Base-by-base conservation (phyloP, 2,113 vertebrate species). In the Uropsilus gracilis region DNA sequence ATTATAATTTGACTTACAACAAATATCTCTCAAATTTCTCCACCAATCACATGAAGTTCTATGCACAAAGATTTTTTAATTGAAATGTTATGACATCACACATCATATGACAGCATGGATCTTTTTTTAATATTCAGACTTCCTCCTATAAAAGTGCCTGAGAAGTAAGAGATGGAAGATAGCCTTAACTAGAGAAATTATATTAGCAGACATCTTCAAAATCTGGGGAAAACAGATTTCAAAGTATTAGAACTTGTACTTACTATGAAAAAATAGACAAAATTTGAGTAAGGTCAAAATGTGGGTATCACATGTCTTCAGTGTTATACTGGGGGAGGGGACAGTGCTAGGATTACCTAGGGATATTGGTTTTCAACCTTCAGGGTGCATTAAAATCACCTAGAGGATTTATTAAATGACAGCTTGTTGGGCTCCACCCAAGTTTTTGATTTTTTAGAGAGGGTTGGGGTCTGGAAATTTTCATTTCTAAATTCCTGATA, bases 21-120 rank as follows among this genome's bases (percentile, higher is more conserved):
- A 9, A 48, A 84, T 8, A 30, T 39, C n/a, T 87, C 88, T 85
- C 42, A 68, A 63, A 71, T 48, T 71, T 88, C 34, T 59, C 55
- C 24, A 57, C 50, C 85, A 88, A 81, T 14, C 42, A 44, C n/a
- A 42, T 42, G 24, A 37, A 91, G 64, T 50, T 57, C 42, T 34
- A 50, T 34, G 42, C 24, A 75, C 37, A 71, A 78, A 84, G 57
- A 83, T 94, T 71, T 59, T 82, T 69, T 81, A 68, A 90, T 85
- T 44, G 61, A 94, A 94, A 42, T 68, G n/a, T n/a, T n/a, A n/a
- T n/a, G n/a, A n/a, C n/a, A n/a, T n/a, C n/a, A n/a, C n/a, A n/a
- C n/a, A 78, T 66, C 53, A 32, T 63, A 55, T 7, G n/a, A n/a
- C 69, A 94, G 4, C 28, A 66, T 85, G 76, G 53, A 32, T 14